Evolutionary conservation across 2,888 invertebrate species (phyloP), one percentile per base, ranked within the genome.

Genomic region (Spisula solida): DNA sequence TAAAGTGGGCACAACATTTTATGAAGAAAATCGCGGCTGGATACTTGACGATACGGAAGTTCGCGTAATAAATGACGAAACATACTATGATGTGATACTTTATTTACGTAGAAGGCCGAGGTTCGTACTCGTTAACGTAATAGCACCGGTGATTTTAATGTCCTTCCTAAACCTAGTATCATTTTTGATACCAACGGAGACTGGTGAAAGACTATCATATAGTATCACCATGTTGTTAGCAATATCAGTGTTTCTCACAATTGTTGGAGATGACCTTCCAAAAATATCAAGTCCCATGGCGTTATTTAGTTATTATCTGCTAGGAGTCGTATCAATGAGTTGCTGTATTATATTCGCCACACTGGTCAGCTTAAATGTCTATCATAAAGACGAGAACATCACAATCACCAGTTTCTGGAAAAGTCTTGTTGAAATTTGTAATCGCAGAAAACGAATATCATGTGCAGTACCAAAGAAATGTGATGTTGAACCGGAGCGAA

Each of bases 191-290:
- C 91, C 93, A n/a, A 86, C 90, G 12, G 93, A 92, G 16, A 91
- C 91, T 12, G 93, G 93, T 31, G 91, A 93, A 84, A 70, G 93
- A 2, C 87, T 93, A 16, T 90, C 90, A 0, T 93, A 84, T 29
- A 86, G 90, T 25, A 90, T 92, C 12, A 93, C 93, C 10, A 90
- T 90, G 20, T 88, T 92, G 16, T 88, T 93, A 16, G 90, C 91
- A 0, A 90, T 92, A 60, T 88, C 93, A n/a, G 91, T 93, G 29
- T 93, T 93, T 70, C 79, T 93, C 25, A 93, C 93, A 0, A 85
- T 92, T 85, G 92, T 93, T n/a, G 90, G 91, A 18, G 91, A 92
- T 18, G 92, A 90, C 55, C 81, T 93, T 34, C 91, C 93, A 1
- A 88, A 88, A 51, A 88, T 91, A 0, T 89, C 93, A 2, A 82